A percentile compares a stretch with the other conserved stretches of the same genome.
phyloP scores from a whole-genome alignment of 2,888 invertebrate species.

The Polylopha cassiicola region DNA sequence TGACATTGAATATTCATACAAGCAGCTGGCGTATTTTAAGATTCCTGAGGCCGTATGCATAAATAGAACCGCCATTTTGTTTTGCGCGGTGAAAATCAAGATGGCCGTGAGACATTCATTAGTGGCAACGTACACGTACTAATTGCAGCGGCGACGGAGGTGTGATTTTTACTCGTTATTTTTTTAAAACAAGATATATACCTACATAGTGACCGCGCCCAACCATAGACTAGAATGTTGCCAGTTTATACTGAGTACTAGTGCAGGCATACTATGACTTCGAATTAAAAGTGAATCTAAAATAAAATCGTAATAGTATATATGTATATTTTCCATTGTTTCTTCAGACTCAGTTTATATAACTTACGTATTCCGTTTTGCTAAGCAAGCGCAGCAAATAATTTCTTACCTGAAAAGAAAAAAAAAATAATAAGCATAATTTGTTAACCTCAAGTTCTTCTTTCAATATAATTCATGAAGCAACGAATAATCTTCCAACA shows the following conservation, averaged over 20 bases:
- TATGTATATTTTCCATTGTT: too few relatives aligned
- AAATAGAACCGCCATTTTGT: slow-evolving; percentile 41
- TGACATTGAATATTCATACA: slow-evolving; percentile 21
- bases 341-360: too few relatives aligned
- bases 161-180: background rate
- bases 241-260: too few relatives aligned
- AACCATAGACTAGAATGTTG: too few relatives aligned
- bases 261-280: too few relatives aligned
- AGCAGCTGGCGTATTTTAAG: background rate
- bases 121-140: slow-evolving; percentile 40
- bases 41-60: slow-evolving; percentile 29
- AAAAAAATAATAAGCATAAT: background rate
- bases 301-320: too few relatives aligned
- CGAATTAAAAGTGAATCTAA: too few relatives aligned
- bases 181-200: background rate
- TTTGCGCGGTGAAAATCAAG: slow-evolving; percentile 37
- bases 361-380: too few relatives aligned
- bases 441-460: background rate
- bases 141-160: slow-evolving; percentile 42
- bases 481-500: too few relatives aligned
- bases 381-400: too few relatives aligned
- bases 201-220: too few relatives aligned
- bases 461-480: background rate
- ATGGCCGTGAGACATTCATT: slow-evolving; percentile 45
- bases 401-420: slow-evolving; percentile 30